A percentile compares a stretch with the other conserved stretches of the same genome.
Evolutionary conservation across 2,113 vertebrate genomes (phyloP).

Genomic region (Pseudolaguvia tuberculata): DNA sequence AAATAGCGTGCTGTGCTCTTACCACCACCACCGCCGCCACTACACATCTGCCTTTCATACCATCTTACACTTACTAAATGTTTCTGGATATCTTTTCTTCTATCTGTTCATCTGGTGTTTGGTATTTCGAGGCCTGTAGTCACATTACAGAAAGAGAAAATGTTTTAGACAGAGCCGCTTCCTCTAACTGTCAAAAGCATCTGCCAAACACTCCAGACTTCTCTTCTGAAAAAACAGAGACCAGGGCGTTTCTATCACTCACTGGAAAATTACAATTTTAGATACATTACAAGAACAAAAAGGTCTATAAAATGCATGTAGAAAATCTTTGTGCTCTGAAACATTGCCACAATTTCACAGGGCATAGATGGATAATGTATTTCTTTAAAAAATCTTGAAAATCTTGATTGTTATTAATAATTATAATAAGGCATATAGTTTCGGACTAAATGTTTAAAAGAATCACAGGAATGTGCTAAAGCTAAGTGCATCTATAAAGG

Average conservation of each 20-base stretch:
- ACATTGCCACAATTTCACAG: background rate
- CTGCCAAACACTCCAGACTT: slow-evolving; percentile 32
- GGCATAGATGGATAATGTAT: too few relatives aligned
- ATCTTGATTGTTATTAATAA: background rate
- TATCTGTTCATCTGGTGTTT: background rate
- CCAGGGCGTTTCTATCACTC: background rate
- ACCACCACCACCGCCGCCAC: slow-evolving; percentile 15
- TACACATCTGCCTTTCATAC: background rate
- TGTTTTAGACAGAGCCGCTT: background rate
- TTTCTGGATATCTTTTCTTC: background rate
- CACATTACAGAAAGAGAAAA: background rate
- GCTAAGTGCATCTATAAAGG: background rate
- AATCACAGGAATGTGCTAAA: slow-evolving; percentile 6
- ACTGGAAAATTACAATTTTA: background rate
- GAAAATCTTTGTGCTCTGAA: background rate
- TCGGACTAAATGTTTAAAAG: background rate
- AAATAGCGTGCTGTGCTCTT: background rate
- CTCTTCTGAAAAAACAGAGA: slow-evolving; percentile 25
- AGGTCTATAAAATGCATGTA: background rate
- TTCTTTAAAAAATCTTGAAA: background rate
- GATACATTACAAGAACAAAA: background rate
- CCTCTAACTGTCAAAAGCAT: slow-evolving; percentile 47
- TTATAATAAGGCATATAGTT: background rate
- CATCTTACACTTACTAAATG: background rate
- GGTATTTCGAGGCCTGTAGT: background rate